Base-by-base conservation (phyloP, 2,888 invertebrate species). In the Nomada goodeniana region DNA sequence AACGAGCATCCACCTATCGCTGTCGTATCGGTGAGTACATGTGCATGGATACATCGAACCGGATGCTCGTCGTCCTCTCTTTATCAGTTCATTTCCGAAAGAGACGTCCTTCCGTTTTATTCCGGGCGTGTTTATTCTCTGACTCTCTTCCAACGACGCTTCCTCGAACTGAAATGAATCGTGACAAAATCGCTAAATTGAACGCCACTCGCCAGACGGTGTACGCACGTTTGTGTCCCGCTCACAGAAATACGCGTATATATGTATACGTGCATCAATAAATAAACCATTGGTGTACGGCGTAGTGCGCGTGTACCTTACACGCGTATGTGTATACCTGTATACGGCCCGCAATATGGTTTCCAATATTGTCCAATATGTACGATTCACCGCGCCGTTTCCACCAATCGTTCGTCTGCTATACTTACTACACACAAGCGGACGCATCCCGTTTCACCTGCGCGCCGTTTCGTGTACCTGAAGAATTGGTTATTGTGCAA, bases 321-420 rank as follows among this genome's bases (percentile, higher is more conserved):
- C 63, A 53, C 70, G 73, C 47, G 67, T 52, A 50, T 69, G 63
- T 55, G 63, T 59, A 76, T 7, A 36, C 7, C 36, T 36, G 36
- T 36, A 10, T 57, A 71, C 67, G 75, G 68, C 72, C 76, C 64
- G 52, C 73, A 57, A 57, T 81, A 73, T 73, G 69, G 64, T 82
- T 84, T 82, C 84, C 82, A 79, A 87, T 85, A 81, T 80, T 76
- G 86, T 84, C 83, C 83, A 80, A 85, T 85, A 85, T 80, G 76
- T 75, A 85, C 70, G 81, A 80, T 83, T 79, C 77, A 26, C 69
- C 64, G 60, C 69, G 65, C 55, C 72, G 81, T 78, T 86, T 80
- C 64, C 80, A 60, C 77, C 80, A 65, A 81, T 71, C 72, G 84
- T 71, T 77, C 70, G 53, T 36, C 20, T 36, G 47, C 47, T 71